Base-by-base conservation (phyloP, 2,797 vertebrate species). In the Chrysolophus pictus region DNA sequence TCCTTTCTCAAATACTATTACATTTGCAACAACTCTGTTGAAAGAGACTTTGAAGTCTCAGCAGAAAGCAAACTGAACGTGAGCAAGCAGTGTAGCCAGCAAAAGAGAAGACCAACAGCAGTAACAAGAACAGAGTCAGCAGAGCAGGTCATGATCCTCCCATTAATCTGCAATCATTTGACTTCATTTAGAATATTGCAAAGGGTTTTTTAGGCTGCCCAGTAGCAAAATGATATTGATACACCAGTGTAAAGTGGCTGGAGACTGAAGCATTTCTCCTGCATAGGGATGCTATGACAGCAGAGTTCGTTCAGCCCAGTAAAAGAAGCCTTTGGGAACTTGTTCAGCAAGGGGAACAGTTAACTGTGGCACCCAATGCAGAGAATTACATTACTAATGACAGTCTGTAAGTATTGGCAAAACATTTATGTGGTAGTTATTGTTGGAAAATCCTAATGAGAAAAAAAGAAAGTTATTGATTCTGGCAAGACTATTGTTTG, bases 11-110 rank as follows among this genome's bases (percentile, higher is more conserved):
- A 81, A 78, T 47, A 47, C 74, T 55, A 8, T 47, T 91, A 24
- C 56, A 42, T 79, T 79, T 79, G 58, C 78, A 79, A 47, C 74
- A 79, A 41, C 64, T 70, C 60, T 87, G 75, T 75, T 91, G 69
- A 44, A 79, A 88, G 69, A 33, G 51, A 28, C 58, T 37, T 67
- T 31, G 64, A 42, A 58, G 51, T 77, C 82, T 64, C 4, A 0
- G 51, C 12, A 70, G 74, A 53, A 21, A 51, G 71, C 14, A 33
- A 29, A 56, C 6, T 29, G 84, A 77, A 23, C 3, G 0, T 0
- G 19, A 85, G 84, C 64, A 78, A 85, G 60, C 68, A 60, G 56
- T 7, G 26, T 63, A 70, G 63, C 63, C 70, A 83, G 59, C 65
- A 80, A 67, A 62, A 3, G 67, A 58, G 47, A 16, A 41, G 62